Conservation (phyloP, 2,888 invertebrate species). For the Apotomis betuletana region DNA sequence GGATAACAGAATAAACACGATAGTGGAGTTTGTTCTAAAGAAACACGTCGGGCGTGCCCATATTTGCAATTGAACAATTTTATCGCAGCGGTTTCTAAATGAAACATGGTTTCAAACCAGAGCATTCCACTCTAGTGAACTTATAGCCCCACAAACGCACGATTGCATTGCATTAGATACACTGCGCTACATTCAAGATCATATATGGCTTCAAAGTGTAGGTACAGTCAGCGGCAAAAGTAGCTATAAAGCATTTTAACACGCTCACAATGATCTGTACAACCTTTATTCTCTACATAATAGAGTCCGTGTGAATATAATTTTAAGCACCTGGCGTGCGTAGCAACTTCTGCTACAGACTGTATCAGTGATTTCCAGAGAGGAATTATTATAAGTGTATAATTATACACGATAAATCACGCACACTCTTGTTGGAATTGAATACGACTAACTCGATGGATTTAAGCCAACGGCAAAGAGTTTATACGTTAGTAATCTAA, state of each 20-base stretch:
- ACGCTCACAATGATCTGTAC: too few species aligned
- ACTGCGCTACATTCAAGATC: slow-evolving; percentile 4
- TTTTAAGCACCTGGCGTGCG: too few species aligned
- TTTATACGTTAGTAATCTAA: too few species aligned
- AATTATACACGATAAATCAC: too few species aligned
- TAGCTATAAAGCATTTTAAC: too few species aligned
- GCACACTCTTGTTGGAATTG: background rate
- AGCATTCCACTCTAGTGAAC: slow-evolving; percentile 20
- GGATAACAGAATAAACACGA: background rate
- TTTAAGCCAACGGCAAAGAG: too few species aligned
- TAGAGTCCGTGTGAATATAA: too few species aligned
- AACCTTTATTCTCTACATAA: too few species aligned
- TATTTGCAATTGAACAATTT: slow-evolving; percentile 1
- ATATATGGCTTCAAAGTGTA: slow-evolving; percentile 7
- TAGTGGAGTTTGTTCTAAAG: background rate
- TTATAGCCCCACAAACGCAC: background rate
- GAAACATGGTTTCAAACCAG: slow-evolving; percentile 12
- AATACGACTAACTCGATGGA: too few species aligned
- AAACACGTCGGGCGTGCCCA: slow-evolving; percentile 3
- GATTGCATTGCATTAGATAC: slow-evolving; percentile 2
- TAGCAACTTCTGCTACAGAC: too few species aligned
- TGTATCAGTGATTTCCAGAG: background rate
- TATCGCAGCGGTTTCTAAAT: slow-evolving; percentile 11
- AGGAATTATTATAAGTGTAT: background rate
- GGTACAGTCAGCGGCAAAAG: background rate